Conservation (phyloP, 2,797 vertebrate genomes). For the Chiloscyllium punctatum region DNA sequence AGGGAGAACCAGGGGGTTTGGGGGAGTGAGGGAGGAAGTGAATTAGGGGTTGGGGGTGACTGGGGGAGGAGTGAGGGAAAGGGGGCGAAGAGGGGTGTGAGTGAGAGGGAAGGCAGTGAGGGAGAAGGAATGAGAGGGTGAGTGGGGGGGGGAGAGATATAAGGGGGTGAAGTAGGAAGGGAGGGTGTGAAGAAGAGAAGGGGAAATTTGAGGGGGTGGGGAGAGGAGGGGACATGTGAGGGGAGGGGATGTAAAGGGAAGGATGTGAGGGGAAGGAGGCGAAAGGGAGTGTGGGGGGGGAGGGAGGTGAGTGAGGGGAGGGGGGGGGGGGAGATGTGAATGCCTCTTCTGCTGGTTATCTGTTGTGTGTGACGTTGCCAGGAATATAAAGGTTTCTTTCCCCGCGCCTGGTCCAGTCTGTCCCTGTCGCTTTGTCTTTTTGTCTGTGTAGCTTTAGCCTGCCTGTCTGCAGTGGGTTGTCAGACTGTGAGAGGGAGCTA, state of each 20-base stretch:
- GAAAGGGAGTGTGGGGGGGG: neutral
- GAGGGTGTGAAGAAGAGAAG: neutral
- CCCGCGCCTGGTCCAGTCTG: neutral
- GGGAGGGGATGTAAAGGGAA: fast-evolving
- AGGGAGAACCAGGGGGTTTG: neutral
- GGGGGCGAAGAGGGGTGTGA: neutral
- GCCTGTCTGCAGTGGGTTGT: neutral
- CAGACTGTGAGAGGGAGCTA: constrained; percentile 3
- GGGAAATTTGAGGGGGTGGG: no score
- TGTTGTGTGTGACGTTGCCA: neutral
- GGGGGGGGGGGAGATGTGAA: neutral
- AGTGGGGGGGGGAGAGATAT: neutral
- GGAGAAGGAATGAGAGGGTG: neutral
- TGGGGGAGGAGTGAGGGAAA: neutral
- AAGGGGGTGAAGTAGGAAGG: neutral
- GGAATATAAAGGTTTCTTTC: neutral
- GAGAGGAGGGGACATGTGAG: no score
- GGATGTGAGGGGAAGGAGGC: neutral
- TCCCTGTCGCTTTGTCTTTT: no score
- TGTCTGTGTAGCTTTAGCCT: no score
- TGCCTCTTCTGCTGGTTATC: no score
- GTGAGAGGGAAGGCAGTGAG: neutral
- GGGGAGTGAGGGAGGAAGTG: neutral
- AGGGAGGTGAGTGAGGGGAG: neutral
- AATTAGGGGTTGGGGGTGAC: fast-evolving